Percentiles rank a stretch among this genome's conserved stretches.
Conservation (phyloP, 1,140 invertebrate genomes). For the Apolygus lucorum region DNA sequence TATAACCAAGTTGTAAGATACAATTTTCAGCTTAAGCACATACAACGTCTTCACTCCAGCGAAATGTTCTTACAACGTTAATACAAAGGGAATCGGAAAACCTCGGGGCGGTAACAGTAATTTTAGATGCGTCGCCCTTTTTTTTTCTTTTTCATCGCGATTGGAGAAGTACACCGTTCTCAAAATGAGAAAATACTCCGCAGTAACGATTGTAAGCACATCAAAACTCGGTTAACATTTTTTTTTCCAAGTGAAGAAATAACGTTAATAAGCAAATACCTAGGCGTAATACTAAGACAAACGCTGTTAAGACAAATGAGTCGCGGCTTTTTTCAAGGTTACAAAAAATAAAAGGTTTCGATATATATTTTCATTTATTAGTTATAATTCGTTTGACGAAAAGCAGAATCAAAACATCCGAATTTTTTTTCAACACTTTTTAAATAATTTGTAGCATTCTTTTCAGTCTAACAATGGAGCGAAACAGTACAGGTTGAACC, state of each 20-base stretch:
- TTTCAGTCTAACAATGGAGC: conserved; percentile 8
- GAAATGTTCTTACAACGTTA: not conserved
- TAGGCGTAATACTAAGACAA: not conserved
- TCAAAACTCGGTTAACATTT: not conserved
- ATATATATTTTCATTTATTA: not conserved
- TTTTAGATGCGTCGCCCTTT: too few relatives aligned
- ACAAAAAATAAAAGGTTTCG: not conserved
- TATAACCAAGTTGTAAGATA: not conserved
- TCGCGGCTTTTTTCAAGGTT: not conserved
- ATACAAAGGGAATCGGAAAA: not conserved
- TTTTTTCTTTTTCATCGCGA: not conserved
- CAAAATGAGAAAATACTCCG: not conserved
- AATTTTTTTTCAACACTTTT: not conserved
- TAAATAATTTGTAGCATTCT: not conserved
- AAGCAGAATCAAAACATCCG: not conserved
- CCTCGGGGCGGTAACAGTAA: not conserved
- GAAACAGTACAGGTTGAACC: conserved; percentile 10
- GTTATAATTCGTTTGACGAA: not conserved
- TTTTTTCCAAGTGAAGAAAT: not conserved
- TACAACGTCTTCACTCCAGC: not conserved
- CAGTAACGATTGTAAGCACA: not conserved
- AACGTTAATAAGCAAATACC: not conserved
- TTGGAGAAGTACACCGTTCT: not conserved
- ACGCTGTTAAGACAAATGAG: not conserved
- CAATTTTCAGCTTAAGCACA: not conserved